Conservation (phyloP, 2,113 vertebrate genomes). For the Lagenorhynchus albirostris region DNA sequence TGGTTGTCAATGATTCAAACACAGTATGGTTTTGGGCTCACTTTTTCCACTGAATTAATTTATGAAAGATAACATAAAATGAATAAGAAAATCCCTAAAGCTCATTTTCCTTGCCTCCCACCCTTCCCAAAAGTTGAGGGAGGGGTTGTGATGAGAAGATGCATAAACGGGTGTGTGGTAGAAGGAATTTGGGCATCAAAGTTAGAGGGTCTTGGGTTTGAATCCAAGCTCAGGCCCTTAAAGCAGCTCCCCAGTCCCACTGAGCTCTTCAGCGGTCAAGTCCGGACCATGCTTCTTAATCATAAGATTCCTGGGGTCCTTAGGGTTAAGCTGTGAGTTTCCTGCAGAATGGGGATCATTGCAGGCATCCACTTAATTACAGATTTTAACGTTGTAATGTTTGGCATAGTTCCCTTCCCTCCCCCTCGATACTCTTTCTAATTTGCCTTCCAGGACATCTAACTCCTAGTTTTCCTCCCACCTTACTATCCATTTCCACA, state of each 20-base stretch:
- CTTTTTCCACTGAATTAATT: constrained; percentile 22
- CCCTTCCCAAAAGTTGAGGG: background rate
- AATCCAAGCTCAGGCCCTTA: background rate
- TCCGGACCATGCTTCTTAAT: background rate
- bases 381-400: background rate
- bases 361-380: no score
- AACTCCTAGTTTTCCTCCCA: background rate
- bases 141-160: background rate
- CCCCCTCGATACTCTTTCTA: background rate
- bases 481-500: background rate
- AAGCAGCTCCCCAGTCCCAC: background rate
- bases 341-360: background rate
- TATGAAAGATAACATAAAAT: constrained; percentile 12
- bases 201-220: background rate
- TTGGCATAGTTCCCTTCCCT: background rate
- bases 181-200: background rate
- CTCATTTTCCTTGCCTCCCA: background rate
- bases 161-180: rapidly evolving
- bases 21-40: background rate
- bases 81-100: background rate
- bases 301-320: background rate
- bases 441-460: background rate
- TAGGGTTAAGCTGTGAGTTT: no score
- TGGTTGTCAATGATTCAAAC: constrained; percentile 9
- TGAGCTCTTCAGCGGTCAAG: background rate